phyloP scores from a whole-genome alignment of 2,797 vertebrate species.

The Remorina albescens region DNA sequence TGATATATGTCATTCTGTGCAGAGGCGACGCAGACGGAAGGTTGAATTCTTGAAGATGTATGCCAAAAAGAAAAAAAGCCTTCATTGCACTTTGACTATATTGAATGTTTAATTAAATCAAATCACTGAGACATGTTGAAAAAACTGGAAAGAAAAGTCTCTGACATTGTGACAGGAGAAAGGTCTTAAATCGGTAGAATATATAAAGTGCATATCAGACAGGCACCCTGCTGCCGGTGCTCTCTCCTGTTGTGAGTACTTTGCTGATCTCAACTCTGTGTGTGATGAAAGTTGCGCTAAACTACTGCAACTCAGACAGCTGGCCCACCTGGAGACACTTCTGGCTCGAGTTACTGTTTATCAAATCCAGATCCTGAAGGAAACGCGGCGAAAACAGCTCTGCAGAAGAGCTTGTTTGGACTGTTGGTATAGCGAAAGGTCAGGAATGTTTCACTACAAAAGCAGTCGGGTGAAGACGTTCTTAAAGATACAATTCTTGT shows the following conservation, averaged over 20 bases:
- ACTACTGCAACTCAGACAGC: constrained; percentile 51
- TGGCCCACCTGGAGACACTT: constrained; percentile 48
- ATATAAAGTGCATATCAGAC: background rate
- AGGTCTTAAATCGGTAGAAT: background rate
- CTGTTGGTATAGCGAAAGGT: constrained; percentile 19
- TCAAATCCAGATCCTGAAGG: constrained; percentile 55
- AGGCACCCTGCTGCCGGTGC: constrained; percentile 19
- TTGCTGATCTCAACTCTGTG: constrained; percentile 19
- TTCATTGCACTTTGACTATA: background rate
- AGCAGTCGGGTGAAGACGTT: constrained; percentile 1
- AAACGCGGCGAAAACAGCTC: constrained; percentile 39
- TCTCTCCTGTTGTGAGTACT: constrained; percentile 24
- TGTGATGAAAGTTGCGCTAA: constrained; percentile 33
- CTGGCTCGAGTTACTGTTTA: constrained; percentile 56
- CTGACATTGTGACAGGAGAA: background rate
- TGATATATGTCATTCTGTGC: constrained; percentile 37
- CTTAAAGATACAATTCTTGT: background rate
- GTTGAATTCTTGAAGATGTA: constrained; percentile 14
- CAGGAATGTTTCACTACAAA: constrained; percentile 49
- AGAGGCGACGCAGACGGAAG: constrained; percentile 33
- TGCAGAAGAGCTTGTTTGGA: constrained; percentile 37
- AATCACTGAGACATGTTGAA: background rate
- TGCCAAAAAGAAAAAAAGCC: background rate
- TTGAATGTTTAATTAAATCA: constrained; percentile 4
- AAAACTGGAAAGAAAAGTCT: background rate